Evolutionary conservation across 2,113 vertebrate genomes (phyloP).

Genomic region (Antechinus flavipes): DNA sequence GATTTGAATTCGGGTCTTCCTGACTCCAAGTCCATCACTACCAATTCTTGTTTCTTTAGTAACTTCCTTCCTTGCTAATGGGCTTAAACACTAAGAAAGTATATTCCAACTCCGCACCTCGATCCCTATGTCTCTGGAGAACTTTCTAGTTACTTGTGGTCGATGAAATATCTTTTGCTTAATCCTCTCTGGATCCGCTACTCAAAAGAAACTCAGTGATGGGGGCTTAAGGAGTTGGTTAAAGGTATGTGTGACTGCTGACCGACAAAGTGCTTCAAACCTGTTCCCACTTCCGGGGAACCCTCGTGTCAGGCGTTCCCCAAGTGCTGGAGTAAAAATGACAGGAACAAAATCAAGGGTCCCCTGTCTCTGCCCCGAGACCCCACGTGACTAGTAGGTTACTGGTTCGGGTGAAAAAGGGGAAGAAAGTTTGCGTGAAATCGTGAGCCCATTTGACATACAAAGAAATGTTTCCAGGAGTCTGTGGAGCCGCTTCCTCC

Average conservation of each 20-base stretch:
- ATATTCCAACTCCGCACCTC: not conserved
- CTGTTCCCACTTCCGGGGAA: not conserved
- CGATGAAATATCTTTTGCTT: not conserved
- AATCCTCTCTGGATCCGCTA: not conserved
- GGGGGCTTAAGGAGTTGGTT: not conserved
- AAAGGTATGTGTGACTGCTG: not conserved
- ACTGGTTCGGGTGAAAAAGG: accelerated
- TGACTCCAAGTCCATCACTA: not conserved
- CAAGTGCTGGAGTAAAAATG: not conserved
- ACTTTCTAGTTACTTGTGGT: not conserved
- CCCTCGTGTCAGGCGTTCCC: not conserved
- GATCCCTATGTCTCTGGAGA: not conserved
- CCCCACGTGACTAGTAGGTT: not conserved
- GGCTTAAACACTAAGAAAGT: not conserved
- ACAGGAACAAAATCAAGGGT: not conserved
- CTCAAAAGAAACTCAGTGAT: not conserved
- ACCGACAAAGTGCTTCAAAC: too few species aligned
- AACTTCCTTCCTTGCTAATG: not conserved
- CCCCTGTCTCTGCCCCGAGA: not conserved
- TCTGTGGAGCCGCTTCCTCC: not conserved
- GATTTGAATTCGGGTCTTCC: not conserved
- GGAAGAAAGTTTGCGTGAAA: not conserved
- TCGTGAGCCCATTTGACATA: not conserved
- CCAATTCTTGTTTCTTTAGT: not conserved
- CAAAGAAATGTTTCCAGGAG: not conserved